Conservation (phyloP, 1,140 invertebrate species). For the Diorhabda elongata region DNA sequence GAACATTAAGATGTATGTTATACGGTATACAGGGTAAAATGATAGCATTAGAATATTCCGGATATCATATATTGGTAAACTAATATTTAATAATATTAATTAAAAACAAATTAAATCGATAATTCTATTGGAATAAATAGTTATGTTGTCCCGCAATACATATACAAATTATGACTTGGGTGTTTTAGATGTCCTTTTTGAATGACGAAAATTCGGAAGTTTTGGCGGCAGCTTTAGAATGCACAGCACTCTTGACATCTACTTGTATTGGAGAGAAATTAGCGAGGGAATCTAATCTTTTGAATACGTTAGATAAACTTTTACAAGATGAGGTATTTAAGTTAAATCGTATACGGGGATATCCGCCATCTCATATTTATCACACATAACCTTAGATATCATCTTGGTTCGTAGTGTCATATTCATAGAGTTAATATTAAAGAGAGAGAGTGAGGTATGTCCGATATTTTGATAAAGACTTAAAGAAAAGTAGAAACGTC, state of each 20-base stretch:
- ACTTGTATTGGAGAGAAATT: slow-evolving; percentile 33
- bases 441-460: no score
- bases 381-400: no score
- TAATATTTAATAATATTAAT: slow-evolving; percentile 12
- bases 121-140: background rate
- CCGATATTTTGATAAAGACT: no score
- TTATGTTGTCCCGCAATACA: no score
- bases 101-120: background rate
- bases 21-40: slow-evolving; percentile 35
- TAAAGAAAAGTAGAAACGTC: no score
- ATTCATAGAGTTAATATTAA: no score
- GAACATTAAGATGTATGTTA: slow-evolving; percentile 34
- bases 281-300: slow-evolving; percentile 29
- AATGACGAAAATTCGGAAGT: slow-evolving; percentile 25
- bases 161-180: background rate
- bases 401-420: no score
- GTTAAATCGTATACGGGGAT: no score
- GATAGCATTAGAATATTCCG: slow-evolving; percentile 31
- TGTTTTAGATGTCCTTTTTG: slow-evolving; percentile 28
- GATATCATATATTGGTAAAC: slow-evolving; percentile 33
- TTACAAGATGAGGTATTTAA: slow-evolving; percentile 33
- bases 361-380: no score
- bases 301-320: slow-evolving; percentile 30
- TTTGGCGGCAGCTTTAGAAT: slow-evolving; percentile 25
- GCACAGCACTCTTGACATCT: slow-evolving; percentile 29